Conservation (phyloP, 2,888 invertebrate genomes). For the Dendrolimus pini region DNA sequence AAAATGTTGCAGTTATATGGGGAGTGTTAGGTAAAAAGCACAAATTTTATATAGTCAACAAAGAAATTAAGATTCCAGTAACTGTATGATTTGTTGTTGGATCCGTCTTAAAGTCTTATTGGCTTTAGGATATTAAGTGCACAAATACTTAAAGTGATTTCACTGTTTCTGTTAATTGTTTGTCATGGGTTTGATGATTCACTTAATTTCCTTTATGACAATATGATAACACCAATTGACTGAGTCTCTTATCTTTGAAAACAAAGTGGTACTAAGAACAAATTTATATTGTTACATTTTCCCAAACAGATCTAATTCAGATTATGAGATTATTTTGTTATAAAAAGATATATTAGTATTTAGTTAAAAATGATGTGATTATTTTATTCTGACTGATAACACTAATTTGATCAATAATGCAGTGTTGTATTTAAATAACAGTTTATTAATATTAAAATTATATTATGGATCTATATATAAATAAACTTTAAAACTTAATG, state of each 20-base stretch:
- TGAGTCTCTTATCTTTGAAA: slow-evolving; percentile 24
- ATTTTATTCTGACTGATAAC: not conserved
- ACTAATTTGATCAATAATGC: not conserved
- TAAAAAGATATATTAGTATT: not conserved
- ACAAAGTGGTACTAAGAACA: slow-evolving; percentile 22
- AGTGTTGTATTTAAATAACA: not conserved
- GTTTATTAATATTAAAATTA: not conserved
- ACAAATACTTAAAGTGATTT: slow-evolving; percentile 49
- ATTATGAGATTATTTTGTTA: not conserved
- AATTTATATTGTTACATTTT: not conserved
- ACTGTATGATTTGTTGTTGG: slow-evolving; percentile 68
- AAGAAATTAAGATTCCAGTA: slow-evolving; percentile 85
- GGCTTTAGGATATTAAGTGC: slow-evolving; percentile 43
- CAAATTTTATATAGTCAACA: slow-evolving; percentile 97
- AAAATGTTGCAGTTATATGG: slow-evolving; percentile 96
- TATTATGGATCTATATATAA: not conserved
- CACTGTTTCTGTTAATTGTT: slow-evolving; percentile 13
- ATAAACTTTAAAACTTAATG: not conserved
- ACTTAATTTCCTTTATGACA: slow-evolving; percentile 20
- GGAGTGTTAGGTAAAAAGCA: slow-evolving; percentile 96
- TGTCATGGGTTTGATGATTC: slow-evolving; percentile 14
- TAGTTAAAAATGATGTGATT: not conserved
- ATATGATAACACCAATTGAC: slow-evolving; percentile 20
- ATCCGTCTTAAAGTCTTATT: slow-evolving; percentile 23
- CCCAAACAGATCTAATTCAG: too few relatives aligned